Evolutionary conservation across 2,113 vertebrate species (phyloP).

Genomic region (Sapajus apella): DNA sequence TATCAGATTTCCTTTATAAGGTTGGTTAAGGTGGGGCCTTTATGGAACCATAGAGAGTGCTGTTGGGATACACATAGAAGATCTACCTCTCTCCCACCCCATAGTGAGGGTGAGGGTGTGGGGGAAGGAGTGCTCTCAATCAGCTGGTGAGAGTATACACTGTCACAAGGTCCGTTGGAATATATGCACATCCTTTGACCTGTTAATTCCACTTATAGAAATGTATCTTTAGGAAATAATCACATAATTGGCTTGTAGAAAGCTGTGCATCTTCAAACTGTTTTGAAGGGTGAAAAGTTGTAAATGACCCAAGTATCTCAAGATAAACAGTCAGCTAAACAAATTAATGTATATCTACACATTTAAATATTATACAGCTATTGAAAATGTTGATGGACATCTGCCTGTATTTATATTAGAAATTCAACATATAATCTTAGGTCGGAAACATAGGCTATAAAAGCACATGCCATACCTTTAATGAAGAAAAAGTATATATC

Average conservation of each 20-base stretch:
- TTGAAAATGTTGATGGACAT: background rate
- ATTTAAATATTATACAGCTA: background rate
- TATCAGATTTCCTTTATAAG: conserved; percentile 37
- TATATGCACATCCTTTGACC: background rate
- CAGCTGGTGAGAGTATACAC: background rate
- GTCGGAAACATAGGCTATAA: background rate
- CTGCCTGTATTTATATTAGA: background rate
- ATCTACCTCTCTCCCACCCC: background rate
- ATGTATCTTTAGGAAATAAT: background rate
- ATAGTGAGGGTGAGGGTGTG: background rate
- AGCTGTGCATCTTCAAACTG: background rate
- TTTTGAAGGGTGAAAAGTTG: conserved; percentile 29
- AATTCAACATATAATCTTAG: background rate
- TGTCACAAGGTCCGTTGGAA: background rate
- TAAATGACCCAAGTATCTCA: background rate
- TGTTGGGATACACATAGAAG: background rate
- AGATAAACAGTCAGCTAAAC: background rate
- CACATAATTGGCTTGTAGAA: background rate
- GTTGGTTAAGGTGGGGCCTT: background rate
- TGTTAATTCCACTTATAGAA: background rate
- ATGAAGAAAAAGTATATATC: background rate
- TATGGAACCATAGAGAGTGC: background rate
- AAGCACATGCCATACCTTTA: background rate
- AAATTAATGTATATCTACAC: conserved; percentile 2
- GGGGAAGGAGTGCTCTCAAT: background rate